Conservation (phyloP, 1,140 invertebrate species). For the Planococcus citri region DNA sequence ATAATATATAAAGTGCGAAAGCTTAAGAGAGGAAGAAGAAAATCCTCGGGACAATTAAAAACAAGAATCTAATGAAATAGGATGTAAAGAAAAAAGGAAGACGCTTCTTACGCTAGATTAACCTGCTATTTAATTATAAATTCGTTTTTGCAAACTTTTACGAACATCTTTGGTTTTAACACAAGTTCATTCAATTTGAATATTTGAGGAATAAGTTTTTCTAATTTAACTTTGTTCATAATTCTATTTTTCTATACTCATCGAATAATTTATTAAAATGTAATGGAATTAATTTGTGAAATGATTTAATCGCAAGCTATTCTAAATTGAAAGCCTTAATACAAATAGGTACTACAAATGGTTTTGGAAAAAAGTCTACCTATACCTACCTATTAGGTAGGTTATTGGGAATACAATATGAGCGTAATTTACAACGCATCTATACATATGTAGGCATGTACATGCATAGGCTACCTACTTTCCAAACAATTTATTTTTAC, state of each 20-base stretch:
- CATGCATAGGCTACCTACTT: too few species aligned
- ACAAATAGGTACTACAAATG: too few species aligned
- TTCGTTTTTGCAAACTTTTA: background rate
- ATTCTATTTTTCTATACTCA: background rate
- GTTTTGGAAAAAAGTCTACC: too few species aligned
- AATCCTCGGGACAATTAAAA: too few species aligned
- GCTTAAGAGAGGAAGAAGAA: too few species aligned
- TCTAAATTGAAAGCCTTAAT: too few species aligned
- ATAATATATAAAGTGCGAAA: too few species aligned
- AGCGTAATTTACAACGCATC: too few species aligned
- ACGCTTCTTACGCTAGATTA: background rate
- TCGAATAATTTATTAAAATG: background rate
- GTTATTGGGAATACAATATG: too few species aligned
- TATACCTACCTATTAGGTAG: too few species aligned
- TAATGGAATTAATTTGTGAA: background rate
- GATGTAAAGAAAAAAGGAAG: background rate
- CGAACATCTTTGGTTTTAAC: background rate
- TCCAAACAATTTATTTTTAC: too few species aligned
- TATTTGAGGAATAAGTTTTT: constrained; percentile 4
- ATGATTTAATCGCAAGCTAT: background rate
- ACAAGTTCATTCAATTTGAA: background rate
- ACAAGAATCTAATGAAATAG: background rate
- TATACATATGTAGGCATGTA: too few species aligned
- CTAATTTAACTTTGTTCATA: constrained; percentile 8
- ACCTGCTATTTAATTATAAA: background rate